Conservation (phyloP, 2,888 invertebrate species). For the Calliopum simillimum region DNA sequence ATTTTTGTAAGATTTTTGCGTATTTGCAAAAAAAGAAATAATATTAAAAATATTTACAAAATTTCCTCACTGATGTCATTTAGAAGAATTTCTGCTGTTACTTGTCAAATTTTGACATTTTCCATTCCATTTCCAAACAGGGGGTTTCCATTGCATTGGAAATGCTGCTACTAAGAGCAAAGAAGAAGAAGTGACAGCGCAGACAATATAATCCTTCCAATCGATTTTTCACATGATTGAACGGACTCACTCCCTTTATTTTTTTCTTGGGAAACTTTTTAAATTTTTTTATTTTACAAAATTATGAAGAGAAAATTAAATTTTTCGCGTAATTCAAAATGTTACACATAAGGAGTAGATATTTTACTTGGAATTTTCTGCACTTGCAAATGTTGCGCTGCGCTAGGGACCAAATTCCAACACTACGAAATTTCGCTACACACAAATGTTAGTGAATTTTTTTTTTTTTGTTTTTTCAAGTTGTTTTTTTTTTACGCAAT, state of each 20-base stretch:
- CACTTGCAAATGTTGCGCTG: conserved; percentile 13
- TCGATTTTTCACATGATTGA: conserved; percentile 65
- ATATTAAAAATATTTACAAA: conserved; percentile 43
- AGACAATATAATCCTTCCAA: conserved; percentile 55
- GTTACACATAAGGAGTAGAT: conserved; percentile 19
- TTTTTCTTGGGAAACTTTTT: conserved; percentile 14
- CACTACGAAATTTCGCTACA: not conserved
- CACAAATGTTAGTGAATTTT: not conserved
- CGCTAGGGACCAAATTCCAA: not conserved
- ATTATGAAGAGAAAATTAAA: conserved; percentile 7
- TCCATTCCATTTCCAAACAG: conserved; percentile 17
- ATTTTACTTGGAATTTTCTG: conserved; percentile 1
- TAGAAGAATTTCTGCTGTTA: conserved; percentile 19
- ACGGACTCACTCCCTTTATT: conserved; percentile 33
- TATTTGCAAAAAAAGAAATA: conserved; percentile 45
- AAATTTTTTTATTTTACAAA: conserved; percentile 27
- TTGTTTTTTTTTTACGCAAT: not conserved
- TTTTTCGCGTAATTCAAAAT: conserved; percentile 11
- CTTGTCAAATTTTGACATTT: conserved; percentile 44
- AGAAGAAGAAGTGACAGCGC: conserved; percentile 30
- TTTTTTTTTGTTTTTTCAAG: conserved; percentile 4
- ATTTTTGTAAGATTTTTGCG: conserved; percentile 43
- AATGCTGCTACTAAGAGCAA: conserved; percentile 21
- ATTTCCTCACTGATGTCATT: conserved; percentile 46
- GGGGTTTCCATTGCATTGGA: conserved; percentile 36